phyloP scores from a whole-genome alignment of 2,797 vertebrate species.

The Craterocephalus amniculus region DNA sequence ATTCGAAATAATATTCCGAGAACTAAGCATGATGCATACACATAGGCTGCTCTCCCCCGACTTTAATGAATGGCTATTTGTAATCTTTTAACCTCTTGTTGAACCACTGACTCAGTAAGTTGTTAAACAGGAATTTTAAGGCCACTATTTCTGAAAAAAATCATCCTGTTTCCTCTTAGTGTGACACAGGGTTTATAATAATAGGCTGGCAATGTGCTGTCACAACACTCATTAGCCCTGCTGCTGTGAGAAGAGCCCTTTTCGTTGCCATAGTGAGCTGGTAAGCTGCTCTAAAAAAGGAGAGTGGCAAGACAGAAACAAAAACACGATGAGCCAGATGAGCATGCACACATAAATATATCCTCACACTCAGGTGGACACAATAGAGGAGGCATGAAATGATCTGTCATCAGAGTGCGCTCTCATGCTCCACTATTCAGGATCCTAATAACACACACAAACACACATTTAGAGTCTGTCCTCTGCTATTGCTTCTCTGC shows the following conservation, averaged over 20 bases:
- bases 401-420: constrained; percentile 82
- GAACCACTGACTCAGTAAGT: background rate
- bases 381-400: constrained; percentile 77
- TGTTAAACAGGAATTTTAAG: constrained; percentile 20
- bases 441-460: constrained; percentile 20
- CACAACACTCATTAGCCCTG: constrained; percentile 73
- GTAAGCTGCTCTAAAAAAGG: constrained; percentile 80
- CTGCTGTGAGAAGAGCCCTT: constrained; percentile 60
- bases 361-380: constrained; percentile 62
- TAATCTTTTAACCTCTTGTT: constrained; percentile 10
- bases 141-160: constrained; percentile 39
- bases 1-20: background rate
- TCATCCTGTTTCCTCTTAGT: constrained; percentile 35
- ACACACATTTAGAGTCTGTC: constrained; percentile 17
- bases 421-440: constrained; percentile 76
- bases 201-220: constrained; percentile 52
- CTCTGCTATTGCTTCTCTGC: constrained; percentile 19
- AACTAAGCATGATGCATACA: background rate
- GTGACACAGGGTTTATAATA: constrained; percentile 52
- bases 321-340: constrained; percentile 58
- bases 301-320: constrained; percentile 72
- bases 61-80: background rate
- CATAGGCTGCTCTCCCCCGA: background rate
- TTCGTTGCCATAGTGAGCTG: constrained; percentile 90
- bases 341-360: constrained; percentile 32